Evolutionary conservation across 2,113 vertebrate genomes (phyloP).

Genomic region (Nothocercus julius): DNA sequence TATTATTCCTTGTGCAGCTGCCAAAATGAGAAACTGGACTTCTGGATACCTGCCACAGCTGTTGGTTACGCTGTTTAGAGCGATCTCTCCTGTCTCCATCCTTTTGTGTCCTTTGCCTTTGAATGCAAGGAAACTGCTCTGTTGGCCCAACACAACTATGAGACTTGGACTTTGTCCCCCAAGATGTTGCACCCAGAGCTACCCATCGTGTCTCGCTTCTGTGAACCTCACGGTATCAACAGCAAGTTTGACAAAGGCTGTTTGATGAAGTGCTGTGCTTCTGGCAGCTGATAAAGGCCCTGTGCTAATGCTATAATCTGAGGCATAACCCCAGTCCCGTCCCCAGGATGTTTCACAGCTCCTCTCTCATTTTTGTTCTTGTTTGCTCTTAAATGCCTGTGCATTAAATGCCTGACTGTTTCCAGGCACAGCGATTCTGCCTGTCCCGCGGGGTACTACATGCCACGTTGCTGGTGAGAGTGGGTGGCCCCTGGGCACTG

Average conservation of each 20-base stretch:
- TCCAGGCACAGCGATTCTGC: background rate
- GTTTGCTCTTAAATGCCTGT: background rate
- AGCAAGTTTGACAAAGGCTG: background rate
- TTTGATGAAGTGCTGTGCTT: background rate
- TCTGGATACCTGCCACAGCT: accelerated
- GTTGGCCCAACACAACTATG: background rate
- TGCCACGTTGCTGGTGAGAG: background rate
- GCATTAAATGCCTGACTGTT: background rate
- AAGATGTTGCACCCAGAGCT: background rate
- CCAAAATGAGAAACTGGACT: background rate
- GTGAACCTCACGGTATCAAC: accelerated
- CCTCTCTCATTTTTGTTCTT: background rate
- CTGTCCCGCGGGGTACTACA: accelerated
- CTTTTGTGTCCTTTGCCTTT: background rate
- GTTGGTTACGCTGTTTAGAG: background rate
- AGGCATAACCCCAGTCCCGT: background rate
- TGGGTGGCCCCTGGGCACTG: accelerated
- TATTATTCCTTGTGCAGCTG: background rate
- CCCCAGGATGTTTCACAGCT: background rate
- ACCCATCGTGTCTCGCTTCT: accelerated
- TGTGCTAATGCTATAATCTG: accelerated
- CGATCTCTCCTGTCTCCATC: background rate
- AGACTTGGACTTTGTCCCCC: background rate
- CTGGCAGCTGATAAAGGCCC: background rate
- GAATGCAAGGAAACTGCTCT: accelerated